These are phyloP conservation scores for Andrena dorsata DNA, from an alignment of 2,888 invertebrate species.

Conservation along the genomic window DNA sequence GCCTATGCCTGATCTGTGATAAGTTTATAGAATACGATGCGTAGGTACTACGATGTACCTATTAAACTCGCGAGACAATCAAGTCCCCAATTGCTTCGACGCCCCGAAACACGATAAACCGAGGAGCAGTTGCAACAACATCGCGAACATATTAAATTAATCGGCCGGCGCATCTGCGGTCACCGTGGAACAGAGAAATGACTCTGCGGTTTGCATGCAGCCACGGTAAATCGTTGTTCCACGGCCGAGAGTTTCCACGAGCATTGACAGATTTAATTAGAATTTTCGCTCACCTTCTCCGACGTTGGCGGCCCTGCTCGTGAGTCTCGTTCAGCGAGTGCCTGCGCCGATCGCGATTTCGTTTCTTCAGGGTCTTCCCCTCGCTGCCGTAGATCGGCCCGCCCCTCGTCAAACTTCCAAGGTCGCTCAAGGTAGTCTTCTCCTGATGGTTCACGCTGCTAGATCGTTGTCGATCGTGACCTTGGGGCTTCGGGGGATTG, in stretches of 20 bases:
- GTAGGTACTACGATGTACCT: too few relatives aligned
- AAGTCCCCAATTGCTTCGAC: constrained; percentile 27
- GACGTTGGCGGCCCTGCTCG: constrained; percentile 74
- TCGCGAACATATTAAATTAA: constrained; percentile 52
- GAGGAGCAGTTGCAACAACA: not conserved
- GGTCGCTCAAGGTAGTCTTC: constrained; percentile 67
- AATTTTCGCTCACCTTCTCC: constrained; percentile 76
- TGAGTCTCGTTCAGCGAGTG: constrained; percentile 82
- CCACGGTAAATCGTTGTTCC: constrained; percentile 47
- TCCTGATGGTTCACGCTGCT: constrained; percentile 70
- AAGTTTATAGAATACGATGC: too few relatives aligned
- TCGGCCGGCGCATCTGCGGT: constrained; percentile 43
- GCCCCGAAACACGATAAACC: not conserved
- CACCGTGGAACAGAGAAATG: constrained; percentile 21
- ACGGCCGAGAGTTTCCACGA: not conserved
- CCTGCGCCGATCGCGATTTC: constrained; percentile 81
- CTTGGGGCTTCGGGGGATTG: constrained; percentile 61
- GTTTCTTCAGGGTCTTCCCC: constrained; percentile 77
- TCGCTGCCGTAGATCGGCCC: constrained; percentile 78
- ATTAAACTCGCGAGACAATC: constrained; percentile 16
- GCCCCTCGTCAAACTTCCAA: constrained; percentile 71
- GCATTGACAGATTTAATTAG: constrained; percentile 37
- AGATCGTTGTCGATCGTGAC: constrained; percentile 74
- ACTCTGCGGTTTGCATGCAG: constrained; percentile 32
- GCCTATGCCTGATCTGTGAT: too few relatives aligned